Evolutionary conservation across 2,888 invertebrate genomes (phyloP).

Genomic region (Acrobasis suavella): DNA sequence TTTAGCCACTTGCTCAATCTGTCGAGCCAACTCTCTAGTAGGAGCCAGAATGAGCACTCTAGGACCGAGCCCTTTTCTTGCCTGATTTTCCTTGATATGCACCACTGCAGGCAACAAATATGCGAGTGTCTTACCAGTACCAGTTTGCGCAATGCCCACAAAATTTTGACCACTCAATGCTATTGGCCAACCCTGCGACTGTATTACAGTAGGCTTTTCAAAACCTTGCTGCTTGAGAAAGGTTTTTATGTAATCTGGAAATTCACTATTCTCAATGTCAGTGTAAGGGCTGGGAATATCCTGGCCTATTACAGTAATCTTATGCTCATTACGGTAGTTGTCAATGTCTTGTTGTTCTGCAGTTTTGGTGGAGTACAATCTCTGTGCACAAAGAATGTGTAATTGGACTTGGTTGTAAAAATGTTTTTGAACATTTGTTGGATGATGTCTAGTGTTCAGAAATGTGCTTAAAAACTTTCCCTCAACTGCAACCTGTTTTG

Average conservation of each 20-base stretch:
- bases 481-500: background rate
- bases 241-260: conserved; percentile 87
- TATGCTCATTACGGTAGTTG: conserved; percentile 84
- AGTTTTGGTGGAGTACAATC: conserved; percentile 57
- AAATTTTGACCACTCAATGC: conserved; percentile 90
- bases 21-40: conserved; percentile 89
- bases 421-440: conserved; percentile 34
- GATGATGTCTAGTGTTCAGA: background rate
- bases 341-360: conserved; percentile 78
- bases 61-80: conserved; percentile 89
- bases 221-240: conserved; percentile 85
- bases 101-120: conserved; percentile 91
- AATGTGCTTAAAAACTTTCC: background rate
- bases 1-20: conserved; percentile 90
- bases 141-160: conserved; percentile 93
- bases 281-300: conserved; percentile 88
- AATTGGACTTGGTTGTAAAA: conserved; percentile 31
- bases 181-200: conserved; percentile 93
- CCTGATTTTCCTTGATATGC: conserved; percentile 90
- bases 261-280: conserved; percentile 87
- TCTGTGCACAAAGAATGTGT: conserved; percentile 29
- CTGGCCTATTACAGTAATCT: conserved; percentile 88
- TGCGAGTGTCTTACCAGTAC: conserved; percentile 89
- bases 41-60: conserved; percentile 91
- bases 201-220: conserved; percentile 89